Base-by-base conservation (phyloP, 2,888 invertebrate genomes). In the Dryocosmus kuriphilus region DNA sequence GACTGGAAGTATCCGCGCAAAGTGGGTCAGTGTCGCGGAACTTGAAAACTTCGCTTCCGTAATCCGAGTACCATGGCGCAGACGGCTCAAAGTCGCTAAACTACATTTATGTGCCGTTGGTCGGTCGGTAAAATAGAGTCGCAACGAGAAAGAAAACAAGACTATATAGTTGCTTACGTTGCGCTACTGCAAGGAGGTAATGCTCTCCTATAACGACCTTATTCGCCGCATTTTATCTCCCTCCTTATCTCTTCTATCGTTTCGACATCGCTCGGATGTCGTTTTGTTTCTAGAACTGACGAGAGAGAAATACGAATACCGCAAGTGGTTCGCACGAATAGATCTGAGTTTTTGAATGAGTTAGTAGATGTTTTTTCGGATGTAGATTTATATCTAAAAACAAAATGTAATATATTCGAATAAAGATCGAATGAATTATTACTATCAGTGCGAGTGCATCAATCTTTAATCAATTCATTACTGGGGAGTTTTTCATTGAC, bases 11-110 rank as follows among this genome's bases (percentile, higher is more conserved):
- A 86, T 85, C 84, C 84, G 83, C 87, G 86, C 85, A 90, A 91
- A 91, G 90, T 91, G 90, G 91, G 91, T 91, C 91, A 91, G 90
- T 91, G 91, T 91, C 91, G 90, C 88, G 89, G 90, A 91, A 90
- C 90, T 91, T 90, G 91, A 91, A 91, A 91, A 91, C 90, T 90
- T 90, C 86, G 89, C 90, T 90, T 90, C 90, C 90, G 90, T 91
- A 91, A 91, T 91, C 89, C 88, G 89, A 89, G 86, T 79, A 77
- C 79, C 75, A 74, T 77, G 61, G 82, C 80, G 81, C 80, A 80
- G 82, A 79, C 82, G 78, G 63, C 81, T 76, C 80, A 80, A 82
- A 82, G 81, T 82, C 81, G 80, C 80, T 79, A 82, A 82, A 81
- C 82, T 81, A 80, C 82, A 76, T 79, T 81, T 78, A 82, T 75